phyloP scores from a whole-genome alignment of 2,888 invertebrate species.

The Drosophila quasianomalipes region DNA sequence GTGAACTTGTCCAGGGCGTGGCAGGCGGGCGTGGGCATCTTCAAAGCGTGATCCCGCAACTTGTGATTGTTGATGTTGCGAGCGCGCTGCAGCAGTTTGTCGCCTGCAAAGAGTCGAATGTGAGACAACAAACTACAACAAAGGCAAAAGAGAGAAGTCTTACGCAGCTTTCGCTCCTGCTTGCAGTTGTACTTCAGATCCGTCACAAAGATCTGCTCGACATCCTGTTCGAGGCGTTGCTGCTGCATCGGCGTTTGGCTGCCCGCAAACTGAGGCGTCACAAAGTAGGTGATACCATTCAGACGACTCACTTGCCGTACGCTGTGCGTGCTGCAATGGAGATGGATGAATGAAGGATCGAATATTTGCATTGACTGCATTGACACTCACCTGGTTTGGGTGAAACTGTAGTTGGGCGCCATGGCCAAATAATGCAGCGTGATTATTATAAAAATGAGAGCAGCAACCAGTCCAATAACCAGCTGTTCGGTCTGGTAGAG shows the following conservation, averaged over 20 bases:
- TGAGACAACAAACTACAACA: neutral
- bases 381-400: conserved; percentile 87
- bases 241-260: conserved; percentile 40
- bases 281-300: conserved; percentile 95
- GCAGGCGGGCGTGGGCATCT: conserved; percentile 65
- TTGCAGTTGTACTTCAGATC: conserved; percentile 63
- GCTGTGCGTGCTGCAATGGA: conserved; percentile 53
- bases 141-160: conserved; percentile 34
- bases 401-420: conserved; percentile 94
- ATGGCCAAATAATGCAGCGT: conserved; percentile 54
- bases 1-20: conserved; percentile 49
- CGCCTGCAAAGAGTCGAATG: conserved; percentile 45
- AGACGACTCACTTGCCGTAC: conserved; percentile 90
- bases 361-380: neutral
- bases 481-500: conserved; percentile 68
- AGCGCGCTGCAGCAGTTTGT: conserved; percentile 62
- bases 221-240: conserved; percentile 55
- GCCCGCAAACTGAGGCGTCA: conserved; percentile 93
- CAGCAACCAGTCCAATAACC: conserved; percentile 84
- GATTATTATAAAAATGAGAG: conserved; percentile 91
- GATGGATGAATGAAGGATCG: neutral
- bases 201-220: conserved; percentile 58
- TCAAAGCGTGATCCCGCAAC: conserved; percentile 50
- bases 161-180: conserved; percentile 66
- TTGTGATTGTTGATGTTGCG: conserved; percentile 51